Evolutionary conservation across 2,797 vertebrate genomes (phyloP).

Genomic region (Linurgus olivaceus): DNA sequence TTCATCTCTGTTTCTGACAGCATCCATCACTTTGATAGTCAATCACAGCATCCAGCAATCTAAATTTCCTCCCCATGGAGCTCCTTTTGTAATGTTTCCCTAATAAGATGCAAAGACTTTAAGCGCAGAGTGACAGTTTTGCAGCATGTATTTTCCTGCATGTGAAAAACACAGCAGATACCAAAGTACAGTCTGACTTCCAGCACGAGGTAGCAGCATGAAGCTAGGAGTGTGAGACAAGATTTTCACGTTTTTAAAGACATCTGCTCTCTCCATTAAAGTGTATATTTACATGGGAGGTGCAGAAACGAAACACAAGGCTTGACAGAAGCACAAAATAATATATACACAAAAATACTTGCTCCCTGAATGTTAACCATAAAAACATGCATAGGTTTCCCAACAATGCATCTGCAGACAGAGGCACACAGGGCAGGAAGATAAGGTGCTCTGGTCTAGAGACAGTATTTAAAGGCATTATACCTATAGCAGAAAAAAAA

Average conservation of each 20-base stretch:
- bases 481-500: not conserved
- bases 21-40: slow-evolving; percentile 43
- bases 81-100: slow-evolving; percentile 29
- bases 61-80: not conserved
- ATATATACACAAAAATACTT: not conserved
- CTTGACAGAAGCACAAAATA: not conserved
- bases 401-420: not conserved
- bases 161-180: not conserved
- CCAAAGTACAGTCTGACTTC: not conserved
- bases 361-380: not conserved
- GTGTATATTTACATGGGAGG: not conserved
- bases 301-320: not conserved
- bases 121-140: not conserved
- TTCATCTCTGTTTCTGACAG: slow-evolving; percentile 44
- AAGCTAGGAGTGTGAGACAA: not conserved
- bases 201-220: not conserved
- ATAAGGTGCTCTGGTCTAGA: not conserved
- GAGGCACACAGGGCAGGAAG: not conserved
- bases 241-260: not conserved
- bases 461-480: not conserved
- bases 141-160: not conserved
- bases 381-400: not conserved
- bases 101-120: slow-evolving; percentile 49
- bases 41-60: slow-evolving; percentile 32
- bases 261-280: not conserved